A percentile compares a stretch with the other conserved stretches of the same genome.
Conservation (phyloP, 2,888 invertebrate genomes). For the Pocota personata region DNA sequence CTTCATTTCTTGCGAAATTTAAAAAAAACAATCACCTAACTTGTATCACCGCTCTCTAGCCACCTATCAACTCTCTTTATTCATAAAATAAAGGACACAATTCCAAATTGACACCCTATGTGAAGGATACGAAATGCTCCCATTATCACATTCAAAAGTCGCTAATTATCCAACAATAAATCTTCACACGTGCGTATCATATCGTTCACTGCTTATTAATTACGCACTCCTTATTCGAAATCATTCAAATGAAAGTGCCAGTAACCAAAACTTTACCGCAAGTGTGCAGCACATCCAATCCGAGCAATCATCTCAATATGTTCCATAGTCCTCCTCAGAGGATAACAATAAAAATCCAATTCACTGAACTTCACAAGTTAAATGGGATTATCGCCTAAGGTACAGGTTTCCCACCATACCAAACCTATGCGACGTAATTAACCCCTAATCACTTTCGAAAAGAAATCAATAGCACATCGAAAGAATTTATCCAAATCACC, state of each 20-base stretch:
- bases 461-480: conserved; percentile 62
- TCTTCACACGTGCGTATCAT: conserved; percentile 60
- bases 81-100: not conserved
- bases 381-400: conserved; percentile 64
- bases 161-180: conserved; percentile 43
- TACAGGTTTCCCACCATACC: conserved; percentile 52
- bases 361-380: conserved; percentile 58
- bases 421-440: conserved; percentile 37
- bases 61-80: no score
- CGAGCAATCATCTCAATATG: conserved; percentile 42
- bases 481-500: conserved; percentile 35
- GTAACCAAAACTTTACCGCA: conserved; percentile 20
- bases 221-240: conserved; percentile 55
- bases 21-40: no score
- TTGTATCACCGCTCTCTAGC: no score
- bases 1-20: no score
- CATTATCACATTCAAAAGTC: not conserved
- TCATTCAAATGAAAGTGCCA: conserved; percentile 56
- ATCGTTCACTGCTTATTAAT: conserved; percentile 67
- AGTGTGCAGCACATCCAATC: conserved; percentile 46
- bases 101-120: not conserved
- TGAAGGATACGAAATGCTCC: not conserved
- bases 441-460: conserved; percentile 50
- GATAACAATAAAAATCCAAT: conserved; percentile 36
- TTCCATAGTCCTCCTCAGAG: conserved; percentile 15